A percentile compares a stretch with the other conserved stretches of the same genome.
phyloP scores from a whole-genome alignment of 2,888 invertebrate species.

The Tolmerus cingulatus region DNA sequence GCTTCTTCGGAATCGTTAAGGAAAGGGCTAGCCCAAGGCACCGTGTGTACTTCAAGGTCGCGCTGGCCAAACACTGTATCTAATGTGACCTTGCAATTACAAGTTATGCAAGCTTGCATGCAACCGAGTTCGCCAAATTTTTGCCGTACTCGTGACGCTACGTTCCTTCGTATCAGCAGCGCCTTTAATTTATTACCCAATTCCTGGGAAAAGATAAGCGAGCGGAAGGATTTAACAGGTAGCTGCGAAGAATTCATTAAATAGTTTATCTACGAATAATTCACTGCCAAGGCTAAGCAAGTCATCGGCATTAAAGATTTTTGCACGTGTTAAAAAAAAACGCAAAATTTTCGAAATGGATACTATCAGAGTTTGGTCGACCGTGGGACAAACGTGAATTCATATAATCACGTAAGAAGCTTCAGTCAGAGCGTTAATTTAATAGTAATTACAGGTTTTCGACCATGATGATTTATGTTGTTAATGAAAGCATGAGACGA shows the following conservation, averaged over 20 bases:
- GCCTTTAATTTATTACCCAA: constrained; percentile 24
- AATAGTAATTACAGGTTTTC: neutral
- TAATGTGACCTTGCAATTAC: constrained; percentile 30
- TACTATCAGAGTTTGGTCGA: neutral
- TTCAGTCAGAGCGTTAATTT: neutral
- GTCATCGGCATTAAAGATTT: neutral
- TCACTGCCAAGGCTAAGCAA: constrained; percentile 27
- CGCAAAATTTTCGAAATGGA: neutral
- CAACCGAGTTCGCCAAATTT: constrained; percentile 16
- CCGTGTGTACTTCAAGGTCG: constrained; percentile 4
- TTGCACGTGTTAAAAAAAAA: neutral
- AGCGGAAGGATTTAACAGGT: neutral
- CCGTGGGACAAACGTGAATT: neutral
- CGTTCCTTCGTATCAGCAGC: constrained; percentile 15
- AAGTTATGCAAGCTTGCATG: constrained; percentile 37
- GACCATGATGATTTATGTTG: neutral
- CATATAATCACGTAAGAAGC: neutral
- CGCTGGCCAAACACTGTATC: constrained; percentile 7
- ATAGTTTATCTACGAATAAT: constrained; percentile 15
- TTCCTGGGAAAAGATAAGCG: neutral
- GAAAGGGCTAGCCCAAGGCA: neutral
- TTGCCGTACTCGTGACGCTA: neutral
- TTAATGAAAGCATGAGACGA: neutral
- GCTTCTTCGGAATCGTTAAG: neutral
- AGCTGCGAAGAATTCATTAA: constrained; percentile 8